Evolutionary conservation across 2,888 invertebrate species (phyloP).

Genomic region (Latheticus oryzae): DNA sequence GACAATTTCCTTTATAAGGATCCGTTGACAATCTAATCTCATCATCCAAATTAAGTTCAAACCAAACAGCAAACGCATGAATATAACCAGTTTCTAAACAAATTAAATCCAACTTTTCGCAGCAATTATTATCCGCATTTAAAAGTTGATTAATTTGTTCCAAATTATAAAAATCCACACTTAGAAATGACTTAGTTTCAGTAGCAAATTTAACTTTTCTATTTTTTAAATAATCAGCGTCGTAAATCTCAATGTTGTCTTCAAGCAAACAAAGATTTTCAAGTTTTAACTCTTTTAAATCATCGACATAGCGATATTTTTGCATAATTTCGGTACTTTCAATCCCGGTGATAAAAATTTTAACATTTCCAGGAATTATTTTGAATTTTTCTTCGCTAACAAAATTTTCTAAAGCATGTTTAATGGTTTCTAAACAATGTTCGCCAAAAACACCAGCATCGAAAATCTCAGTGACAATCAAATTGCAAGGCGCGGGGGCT

Average conservation of each 20-base stretch:
- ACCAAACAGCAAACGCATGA: constrained; percentile 79
- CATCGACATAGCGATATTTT: constrained; percentile 64
- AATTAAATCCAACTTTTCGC: constrained; percentile 58
- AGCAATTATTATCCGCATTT: constrained; percentile 26
- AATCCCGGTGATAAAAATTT: constrained; percentile 74
- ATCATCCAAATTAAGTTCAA: constrained; percentile 76
- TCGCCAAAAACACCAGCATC: constrained; percentile 86
- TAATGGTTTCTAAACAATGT: constrained; percentile 73
- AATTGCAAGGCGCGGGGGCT: constrained; percentile 62
- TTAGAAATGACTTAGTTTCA: constrained; percentile 68
- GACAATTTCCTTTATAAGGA: constrained; percentile 67
- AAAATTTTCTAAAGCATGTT: constrained; percentile 77
- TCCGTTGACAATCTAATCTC: constrained; percentile 72
- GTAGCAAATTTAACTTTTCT: constrained; percentile 71
- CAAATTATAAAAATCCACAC: constrained; percentile 74
- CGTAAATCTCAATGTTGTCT: constrained; percentile 72
- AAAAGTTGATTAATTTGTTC: constrained; percentile 50
- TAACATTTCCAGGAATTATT: constrained; percentile 73
- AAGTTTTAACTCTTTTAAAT: constrained; percentile 53
- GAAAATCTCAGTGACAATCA: constrained; percentile 82
- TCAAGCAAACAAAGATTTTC: constrained; percentile 59
- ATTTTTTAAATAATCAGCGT: constrained; percentile 74
- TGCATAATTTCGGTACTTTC: constrained; percentile 65
- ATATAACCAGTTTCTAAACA: constrained; percentile 68
- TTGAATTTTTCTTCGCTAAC: constrained; percentile 65